A percentile compares a stretch with the other conserved stretches of the same genome.
These are phyloP conservation scores for Neoarius graeffei DNA, from an alignment of 2,113 vertebrate genomes.

Conservation along the genomic window DNA sequence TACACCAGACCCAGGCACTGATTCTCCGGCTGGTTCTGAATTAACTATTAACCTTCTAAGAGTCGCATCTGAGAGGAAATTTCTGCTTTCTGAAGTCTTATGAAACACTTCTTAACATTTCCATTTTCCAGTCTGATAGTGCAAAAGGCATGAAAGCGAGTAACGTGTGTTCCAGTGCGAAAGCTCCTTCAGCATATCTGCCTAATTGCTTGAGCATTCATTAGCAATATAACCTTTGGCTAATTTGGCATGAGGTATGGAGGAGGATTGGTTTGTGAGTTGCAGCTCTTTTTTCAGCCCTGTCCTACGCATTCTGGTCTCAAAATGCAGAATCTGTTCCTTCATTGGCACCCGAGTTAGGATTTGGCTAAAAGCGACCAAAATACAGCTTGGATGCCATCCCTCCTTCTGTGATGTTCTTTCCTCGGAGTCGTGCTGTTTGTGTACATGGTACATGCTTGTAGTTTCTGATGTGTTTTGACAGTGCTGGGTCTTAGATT, in stretches of 20 bases:
- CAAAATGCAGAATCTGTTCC: background rate
- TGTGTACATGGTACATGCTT: background rate
- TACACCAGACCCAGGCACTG: background rate
- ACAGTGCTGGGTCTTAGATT: constrained; percentile 34
- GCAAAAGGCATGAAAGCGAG: background rate
- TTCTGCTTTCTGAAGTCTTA: background rate
- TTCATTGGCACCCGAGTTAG: background rate
- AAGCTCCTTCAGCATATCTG: background rate
- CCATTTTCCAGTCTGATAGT: too few relatives aligned
- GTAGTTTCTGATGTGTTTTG: background rate
- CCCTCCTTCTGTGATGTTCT: constrained; percentile 39
- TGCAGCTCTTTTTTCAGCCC: constrained; percentile 16
- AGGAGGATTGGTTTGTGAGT: constrained; percentile 12
- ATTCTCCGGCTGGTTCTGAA: background rate
- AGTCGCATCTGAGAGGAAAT: background rate
- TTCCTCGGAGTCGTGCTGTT: constrained; percentile 15
- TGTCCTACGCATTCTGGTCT: background rate
- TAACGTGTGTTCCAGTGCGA: background rate
- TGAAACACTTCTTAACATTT: background rate
- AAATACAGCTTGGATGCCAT: background rate
- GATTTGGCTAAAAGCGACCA: background rate
- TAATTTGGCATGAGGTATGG: constrained; percentile 11
- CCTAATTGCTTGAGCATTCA: constrained; percentile 20
- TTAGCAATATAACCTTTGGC: background rate
- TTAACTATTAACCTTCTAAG: background rate